These are phyloP conservation scores for Setophaga coronata DNA, from an alignment of 2,113 vertebrate genomes.

Conservation along the genomic window DNA sequence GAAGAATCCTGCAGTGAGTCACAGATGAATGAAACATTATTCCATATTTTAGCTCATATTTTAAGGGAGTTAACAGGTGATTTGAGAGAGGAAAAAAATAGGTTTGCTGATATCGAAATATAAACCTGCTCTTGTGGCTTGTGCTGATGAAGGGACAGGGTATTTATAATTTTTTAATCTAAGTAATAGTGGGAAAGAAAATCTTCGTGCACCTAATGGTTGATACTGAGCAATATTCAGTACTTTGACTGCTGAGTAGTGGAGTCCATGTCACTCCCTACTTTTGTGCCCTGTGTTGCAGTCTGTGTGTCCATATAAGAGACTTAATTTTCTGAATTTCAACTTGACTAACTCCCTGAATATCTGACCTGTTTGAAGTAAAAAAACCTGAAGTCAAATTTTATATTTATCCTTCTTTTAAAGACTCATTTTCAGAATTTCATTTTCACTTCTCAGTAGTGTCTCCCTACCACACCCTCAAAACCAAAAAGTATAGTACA, in stretches of 20 bases:
- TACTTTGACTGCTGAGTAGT: not conserved
- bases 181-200: not conserved
- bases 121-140: not conserved
- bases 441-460: not conserved
- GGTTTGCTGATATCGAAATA: not conserved
- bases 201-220: not conserved
- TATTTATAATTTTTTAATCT: not conserved
- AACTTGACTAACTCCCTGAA: not conserved
- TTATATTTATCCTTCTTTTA: not conserved
- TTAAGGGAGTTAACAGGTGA: not conserved
- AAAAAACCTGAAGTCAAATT: not conserved
- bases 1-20: not conserved
- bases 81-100: not conserved
- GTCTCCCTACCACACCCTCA: not conserved
- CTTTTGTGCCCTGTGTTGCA: not conserved
- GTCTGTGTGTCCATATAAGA: not conserved
- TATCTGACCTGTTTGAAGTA: not conserved
- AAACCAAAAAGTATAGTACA: not conserved
- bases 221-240: not conserved
- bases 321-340: not conserved
- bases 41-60: not conserved
- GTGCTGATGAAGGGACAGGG: not conserved
- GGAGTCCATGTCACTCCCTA: not conserved
- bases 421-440: not conserved
- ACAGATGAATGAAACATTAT: not conserved